Evolutionary conservation across 2,113 vertebrate genomes (phyloP).

Genomic region (Ivindomyrus marchei): DNA sequence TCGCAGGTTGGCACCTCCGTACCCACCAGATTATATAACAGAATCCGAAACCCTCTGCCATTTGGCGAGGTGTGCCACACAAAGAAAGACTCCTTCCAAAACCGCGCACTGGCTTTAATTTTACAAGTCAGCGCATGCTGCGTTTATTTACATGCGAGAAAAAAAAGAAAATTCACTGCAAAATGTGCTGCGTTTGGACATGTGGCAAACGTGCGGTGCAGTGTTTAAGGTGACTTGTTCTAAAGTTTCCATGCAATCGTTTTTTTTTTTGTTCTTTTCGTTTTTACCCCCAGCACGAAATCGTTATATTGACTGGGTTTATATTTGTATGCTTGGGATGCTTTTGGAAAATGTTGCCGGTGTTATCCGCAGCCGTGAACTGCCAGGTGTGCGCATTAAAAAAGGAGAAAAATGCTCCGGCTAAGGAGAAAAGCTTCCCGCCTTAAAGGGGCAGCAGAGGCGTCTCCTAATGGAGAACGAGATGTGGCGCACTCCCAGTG

Average conservation of each 20-base stretch:
- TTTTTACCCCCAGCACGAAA: background rate
- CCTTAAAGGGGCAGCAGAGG: conserved; percentile 13
- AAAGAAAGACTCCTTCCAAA: background rate
- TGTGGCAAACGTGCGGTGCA: background rate
- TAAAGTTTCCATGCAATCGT: background rate
- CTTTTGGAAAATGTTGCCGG: background rate
- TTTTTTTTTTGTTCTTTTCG: background rate
- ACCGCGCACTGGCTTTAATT: background rate
- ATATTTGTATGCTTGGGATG: background rate
- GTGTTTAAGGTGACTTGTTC: background rate
- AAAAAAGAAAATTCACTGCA: background rate
- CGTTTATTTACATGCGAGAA: background rate
- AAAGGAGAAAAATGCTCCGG: background rate
- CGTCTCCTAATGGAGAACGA: background rate
- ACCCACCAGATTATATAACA: background rate
- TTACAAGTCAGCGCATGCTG: background rate
- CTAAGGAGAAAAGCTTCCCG: conserved; percentile 20
- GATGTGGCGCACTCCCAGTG: conserved; percentile 6
- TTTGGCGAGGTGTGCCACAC: background rate
- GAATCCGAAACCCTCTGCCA: background rate
- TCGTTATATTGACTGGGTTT: background rate
- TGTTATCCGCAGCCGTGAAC: background rate
- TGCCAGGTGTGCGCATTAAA: background rate
- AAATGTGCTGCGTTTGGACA: background rate
- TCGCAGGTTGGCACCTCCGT: background rate